Base-by-base conservation (phyloP, 2,113 vertebrate genomes). In the Calidris pugnax region DNA sequence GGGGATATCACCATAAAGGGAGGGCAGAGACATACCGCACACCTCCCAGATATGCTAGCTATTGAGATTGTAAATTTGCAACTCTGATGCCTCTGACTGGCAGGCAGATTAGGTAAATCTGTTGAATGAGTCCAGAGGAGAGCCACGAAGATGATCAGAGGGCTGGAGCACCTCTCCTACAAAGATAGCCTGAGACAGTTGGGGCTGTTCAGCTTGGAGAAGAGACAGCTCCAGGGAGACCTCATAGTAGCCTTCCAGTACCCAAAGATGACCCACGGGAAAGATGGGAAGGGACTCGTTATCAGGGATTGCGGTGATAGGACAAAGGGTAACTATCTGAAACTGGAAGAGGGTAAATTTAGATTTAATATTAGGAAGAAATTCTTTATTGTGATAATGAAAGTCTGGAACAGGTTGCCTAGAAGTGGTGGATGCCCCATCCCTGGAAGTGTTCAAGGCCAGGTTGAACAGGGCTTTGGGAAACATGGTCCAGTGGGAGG, bases 51-150 rank as follows among this genome's bases (percentile, higher is more conserved):
- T 14, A 28, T 10, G 3, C 7, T 8, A 12, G 20, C 11, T 51
- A 14, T 9, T 0, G 0, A 27, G 2, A 33, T 12, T 20, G 24
- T 10, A 26, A 30, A 16, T 48, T 37, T 50, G 23, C 1, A 0
- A 48, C 30, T 47, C 19, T 1, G 3, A n/a, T n/a, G 10, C 2
- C 45, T 76, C 14, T 62, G 37, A 37, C 27, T 43, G 28, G 72
- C 28, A 16, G 22, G 32, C 2, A 1, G 12, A 19, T 62, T 48
- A 26, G 14, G 47, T 15, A 6, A 79, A 11, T 39, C 37, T 28
- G 5, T 30, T 63, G 7, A 28, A 27, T 19, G 17, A 28, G 60
- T 43, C 39, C 39, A 43, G 39, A 64, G 39, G 19, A 64, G 28
- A 41, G 63, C 18, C 27, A 43, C 8, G 2, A 43, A 21, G 8